Percentiles rank a stretch among this genome's conserved stretches.
Conservation (phyloP, 2,797 vertebrate species). For the Darevskia mixta region DNA sequence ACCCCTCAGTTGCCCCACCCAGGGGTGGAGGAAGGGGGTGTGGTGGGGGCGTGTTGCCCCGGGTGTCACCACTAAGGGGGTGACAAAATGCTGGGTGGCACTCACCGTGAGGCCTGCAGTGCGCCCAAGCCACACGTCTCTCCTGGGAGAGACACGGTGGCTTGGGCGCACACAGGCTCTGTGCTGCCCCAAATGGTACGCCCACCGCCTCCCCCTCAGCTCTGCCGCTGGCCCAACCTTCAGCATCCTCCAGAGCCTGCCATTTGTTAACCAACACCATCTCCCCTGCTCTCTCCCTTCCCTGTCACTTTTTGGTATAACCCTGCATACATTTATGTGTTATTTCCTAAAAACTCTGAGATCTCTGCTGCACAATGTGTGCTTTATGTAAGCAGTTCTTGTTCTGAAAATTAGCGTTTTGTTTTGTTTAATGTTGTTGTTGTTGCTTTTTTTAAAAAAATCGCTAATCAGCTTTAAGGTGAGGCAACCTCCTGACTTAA, state of each 20-base stretch:
- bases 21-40: no score
- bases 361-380: background rate
- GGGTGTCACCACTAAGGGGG: no score
- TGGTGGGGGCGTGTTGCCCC: no score
- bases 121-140: no score
- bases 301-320: background rate
- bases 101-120: no score
- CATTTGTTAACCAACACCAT: background rate
- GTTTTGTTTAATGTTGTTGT: background rate
- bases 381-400: background rate
- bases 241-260: background rate
- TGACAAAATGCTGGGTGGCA: no score
- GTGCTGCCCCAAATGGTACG: no score
- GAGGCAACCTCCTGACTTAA: slow-evolving; percentile 10
- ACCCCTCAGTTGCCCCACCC: background rate
- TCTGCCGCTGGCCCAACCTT: background rate
- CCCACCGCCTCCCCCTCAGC: no score
- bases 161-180: no score
- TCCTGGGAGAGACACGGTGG: no score
- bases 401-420: background rate
- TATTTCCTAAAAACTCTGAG: background rate
- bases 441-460: background rate
- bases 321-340: background rate
- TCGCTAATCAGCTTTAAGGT: background rate
- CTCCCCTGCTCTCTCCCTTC: background rate